These are phyloP conservation scores for Drosophila helvetica DNA, from an alignment of 2,888 invertebrate genomes.

Conservation along the genomic window DNA sequence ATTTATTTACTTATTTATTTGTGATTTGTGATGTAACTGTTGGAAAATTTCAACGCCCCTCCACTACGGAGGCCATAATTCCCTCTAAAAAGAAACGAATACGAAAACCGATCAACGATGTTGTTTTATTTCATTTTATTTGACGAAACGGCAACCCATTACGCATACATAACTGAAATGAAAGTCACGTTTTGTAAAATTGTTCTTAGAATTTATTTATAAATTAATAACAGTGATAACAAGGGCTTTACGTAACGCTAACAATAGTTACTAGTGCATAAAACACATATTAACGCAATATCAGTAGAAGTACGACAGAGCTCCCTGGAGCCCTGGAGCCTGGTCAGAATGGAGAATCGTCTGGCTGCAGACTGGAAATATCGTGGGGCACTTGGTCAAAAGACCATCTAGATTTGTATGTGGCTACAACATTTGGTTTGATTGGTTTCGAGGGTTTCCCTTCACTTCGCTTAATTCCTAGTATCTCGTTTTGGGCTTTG, in stretches of 20 bases:
- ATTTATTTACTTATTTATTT: constrained; percentile 62
- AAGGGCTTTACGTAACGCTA: constrained; percentile 40
- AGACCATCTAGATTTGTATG: not conserved
- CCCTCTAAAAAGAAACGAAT: constrained; percentile 39
- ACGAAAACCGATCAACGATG: constrained; percentile 10
- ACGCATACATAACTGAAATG: constrained; percentile 16
- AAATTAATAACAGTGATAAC: constrained; percentile 71
- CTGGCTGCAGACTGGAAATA: constrained; percentile 57
- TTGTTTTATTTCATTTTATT: not conserved
- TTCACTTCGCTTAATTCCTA: constrained; percentile 25
- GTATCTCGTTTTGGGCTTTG: constrained; percentile 58
- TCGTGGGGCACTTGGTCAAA: constrained; percentile 61
- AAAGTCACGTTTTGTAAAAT: constrained; percentile 52
- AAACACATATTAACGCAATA: constrained; percentile 47
- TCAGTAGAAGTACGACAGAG: constrained; percentile 46
- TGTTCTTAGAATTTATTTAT: constrained; percentile 60
- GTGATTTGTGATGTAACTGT: constrained; percentile 58
- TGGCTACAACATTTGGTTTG: not conserved
- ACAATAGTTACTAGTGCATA: constrained; percentile 26
- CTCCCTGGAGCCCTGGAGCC: constrained; percentile 2
- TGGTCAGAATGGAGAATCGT: not conserved
- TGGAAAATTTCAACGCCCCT: constrained; percentile 30
- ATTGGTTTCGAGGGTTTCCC: not conserved
- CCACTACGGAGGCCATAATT: constrained; percentile 42
- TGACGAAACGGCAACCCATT: constrained; percentile 5